These are phyloP conservation scores for Tetramorium alpestre DNA, from an alignment of 1,140 invertebrate genomes.

Conservation along the genomic window DNA sequence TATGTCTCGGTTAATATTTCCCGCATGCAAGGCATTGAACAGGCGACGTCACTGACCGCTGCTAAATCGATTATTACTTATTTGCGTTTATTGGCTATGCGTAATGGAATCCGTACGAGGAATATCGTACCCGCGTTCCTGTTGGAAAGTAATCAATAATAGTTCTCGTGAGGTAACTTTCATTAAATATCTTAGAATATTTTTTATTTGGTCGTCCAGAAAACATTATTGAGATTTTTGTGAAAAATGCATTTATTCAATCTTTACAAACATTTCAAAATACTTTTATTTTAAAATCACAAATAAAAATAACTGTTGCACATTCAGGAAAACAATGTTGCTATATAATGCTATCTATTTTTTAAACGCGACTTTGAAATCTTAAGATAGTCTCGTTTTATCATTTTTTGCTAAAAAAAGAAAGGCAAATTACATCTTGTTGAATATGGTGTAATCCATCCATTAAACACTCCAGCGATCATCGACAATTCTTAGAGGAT, in stretches of 20 bases:
- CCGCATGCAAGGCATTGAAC: constrained; percentile 12
- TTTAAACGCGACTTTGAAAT: neutral
- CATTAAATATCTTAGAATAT: neutral
- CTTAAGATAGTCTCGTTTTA: neutral
- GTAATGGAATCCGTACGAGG: constrained; percentile 4
- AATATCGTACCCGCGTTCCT: neutral
- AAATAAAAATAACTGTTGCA: too few relatives aligned
- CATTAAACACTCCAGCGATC: constrained; percentile 14
- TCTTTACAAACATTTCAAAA: too few relatives aligned
- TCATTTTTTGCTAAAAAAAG: neutral
- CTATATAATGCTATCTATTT: neutral
- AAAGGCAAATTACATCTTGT: constrained; percentile 1
- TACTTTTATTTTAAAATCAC: too few relatives aligned
- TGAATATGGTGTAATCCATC: neutral
- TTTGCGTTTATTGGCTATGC: constrained; percentile 45
- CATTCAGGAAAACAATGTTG: too few relatives aligned
- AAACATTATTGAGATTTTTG: neutral
- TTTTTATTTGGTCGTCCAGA: neutral
- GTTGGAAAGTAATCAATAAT: neutral
- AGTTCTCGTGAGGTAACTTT: neutral
- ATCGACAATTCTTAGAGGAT: constrained; percentile 35
- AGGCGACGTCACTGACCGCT: constrained; percentile 38
- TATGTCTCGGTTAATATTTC: constrained; percentile 55
- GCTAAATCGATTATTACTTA: constrained; percentile 51
- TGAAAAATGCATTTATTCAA: neutral